Conservation (phyloP, 2,888 invertebrate genomes). For the Diarsia brunnea region DNA sequence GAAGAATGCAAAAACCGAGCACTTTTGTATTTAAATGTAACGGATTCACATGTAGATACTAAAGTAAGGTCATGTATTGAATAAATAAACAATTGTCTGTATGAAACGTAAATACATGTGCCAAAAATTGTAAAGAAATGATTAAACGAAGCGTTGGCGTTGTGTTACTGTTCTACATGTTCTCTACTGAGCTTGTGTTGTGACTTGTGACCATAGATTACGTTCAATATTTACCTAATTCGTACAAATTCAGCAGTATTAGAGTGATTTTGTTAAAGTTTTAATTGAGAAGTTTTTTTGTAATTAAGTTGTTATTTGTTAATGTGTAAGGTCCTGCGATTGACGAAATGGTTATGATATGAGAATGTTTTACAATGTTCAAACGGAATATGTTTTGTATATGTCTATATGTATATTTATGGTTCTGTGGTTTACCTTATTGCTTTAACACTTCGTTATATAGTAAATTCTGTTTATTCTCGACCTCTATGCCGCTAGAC, state of each 20-base stretch:
- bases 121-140: conserved; percentile 78
- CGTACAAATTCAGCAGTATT: conserved; percentile 91
- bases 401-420: conserved; percentile 62
- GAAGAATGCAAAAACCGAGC: conserved; percentile 59
- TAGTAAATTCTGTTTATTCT: conserved; percentile 64
- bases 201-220: conserved; percentile 82
- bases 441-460: conserved; percentile 65
- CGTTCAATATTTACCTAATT: conserved; percentile 87
- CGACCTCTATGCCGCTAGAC: conserved; percentile 53
- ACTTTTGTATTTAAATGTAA: conserved; percentile 69
- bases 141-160: conserved; percentile 50
- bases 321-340: conserved; percentile 77
- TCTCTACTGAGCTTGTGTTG: conserved; percentile 72
- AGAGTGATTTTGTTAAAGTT: conserved; percentile 91
- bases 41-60: conserved; percentile 68
- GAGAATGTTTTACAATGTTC: conserved; percentile 68
- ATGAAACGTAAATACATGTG: conserved; percentile 82
- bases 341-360: conserved; percentile 74
- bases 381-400: conserved; percentile 68
- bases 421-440: conserved; percentile 67
- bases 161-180: conserved; percentile 52
- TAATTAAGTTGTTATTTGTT: conserved; percentile 91
- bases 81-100: conserved; percentile 72
- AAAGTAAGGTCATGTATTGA: conserved; percentile 74
- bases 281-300: conserved; percentile 85